Conservation (phyloP, 1,140 invertebrate species). For the Pollicipes pollicipes region DNA sequence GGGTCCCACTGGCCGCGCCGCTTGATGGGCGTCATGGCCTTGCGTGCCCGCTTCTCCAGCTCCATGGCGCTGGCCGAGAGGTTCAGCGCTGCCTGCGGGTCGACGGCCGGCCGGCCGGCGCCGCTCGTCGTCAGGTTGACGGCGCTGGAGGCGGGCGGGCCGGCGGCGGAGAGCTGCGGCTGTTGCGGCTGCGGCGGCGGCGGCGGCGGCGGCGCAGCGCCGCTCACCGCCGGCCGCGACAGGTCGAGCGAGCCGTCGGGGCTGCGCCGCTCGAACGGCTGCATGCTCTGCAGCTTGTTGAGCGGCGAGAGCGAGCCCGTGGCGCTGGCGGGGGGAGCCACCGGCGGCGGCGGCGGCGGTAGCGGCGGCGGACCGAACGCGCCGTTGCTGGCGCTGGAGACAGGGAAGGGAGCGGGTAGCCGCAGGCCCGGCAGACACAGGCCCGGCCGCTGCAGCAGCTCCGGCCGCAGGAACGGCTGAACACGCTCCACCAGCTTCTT, state of each 20-base stretch:
- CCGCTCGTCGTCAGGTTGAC: constrained; percentile 20
- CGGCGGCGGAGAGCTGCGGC: background rate
- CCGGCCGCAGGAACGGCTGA: constrained; percentile 15
- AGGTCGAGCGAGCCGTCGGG: constrained; percentile 23
- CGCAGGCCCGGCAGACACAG: constrained; percentile 15
- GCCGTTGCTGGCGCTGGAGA: background rate
- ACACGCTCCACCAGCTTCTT: constrained; percentile 36
- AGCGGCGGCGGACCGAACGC: background rate
- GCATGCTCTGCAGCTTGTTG: constrained; percentile 80
- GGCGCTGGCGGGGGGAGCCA: background rate
- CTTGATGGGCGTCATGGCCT: constrained; percentile 71
- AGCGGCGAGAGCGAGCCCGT: constrained; percentile 41
- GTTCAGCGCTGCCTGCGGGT: constrained; percentile 6
- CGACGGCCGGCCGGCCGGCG: constrained; percentile 20
- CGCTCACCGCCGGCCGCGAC: constrained; percentile 26
- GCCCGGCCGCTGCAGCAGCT: constrained; percentile 15
- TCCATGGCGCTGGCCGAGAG: constrained; percentile 25
- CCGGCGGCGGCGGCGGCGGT: no score
- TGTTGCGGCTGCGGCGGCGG: constrained; percentile 20
- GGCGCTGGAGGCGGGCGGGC: constrained; percentile 25
- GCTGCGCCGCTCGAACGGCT: constrained; percentile 54
- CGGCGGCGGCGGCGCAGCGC: constrained; percentile 39
- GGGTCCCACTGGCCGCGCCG: constrained; percentile 64
- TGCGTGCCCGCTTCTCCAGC: constrained; percentile 38
- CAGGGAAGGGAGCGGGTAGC: constrained; percentile 11